These are phyloP conservation scores for Platycnemis pennipes DNA, from an alignment of 2,888 invertebrate species.

Conservation along the genomic window DNA sequence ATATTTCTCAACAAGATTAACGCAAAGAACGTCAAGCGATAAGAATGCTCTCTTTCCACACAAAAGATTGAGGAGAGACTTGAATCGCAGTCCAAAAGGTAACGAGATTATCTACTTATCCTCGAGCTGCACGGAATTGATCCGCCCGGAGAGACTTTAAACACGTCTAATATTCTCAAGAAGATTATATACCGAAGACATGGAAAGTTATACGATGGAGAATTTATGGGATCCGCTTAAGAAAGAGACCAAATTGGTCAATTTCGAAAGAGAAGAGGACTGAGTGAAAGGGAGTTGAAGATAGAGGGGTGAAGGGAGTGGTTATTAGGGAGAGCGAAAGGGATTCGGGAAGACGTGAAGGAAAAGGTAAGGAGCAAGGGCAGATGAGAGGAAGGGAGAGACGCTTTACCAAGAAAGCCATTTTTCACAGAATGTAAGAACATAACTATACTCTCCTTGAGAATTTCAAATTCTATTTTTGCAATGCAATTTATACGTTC, in stretches of 20 bases:
- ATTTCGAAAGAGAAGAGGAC: not conserved
- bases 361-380: too few relatives aligned
- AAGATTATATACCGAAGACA: conserved; percentile 10
- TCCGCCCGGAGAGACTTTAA: not conserved
- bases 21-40: not conserved
- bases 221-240: conserved; percentile 23
- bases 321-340: too few relatives aligned
- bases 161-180: not conserved
- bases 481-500: too few relatives aligned
- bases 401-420: too few relatives aligned
- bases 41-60: not conserved
- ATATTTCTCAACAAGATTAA: not conserved
- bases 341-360: too few relatives aligned
- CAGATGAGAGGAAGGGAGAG: too few relatives aligned
- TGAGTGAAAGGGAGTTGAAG: not conserved
- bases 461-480: too few relatives aligned
- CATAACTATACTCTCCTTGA: too few relatives aligned
- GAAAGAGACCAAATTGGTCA: not conserved
- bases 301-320: too few relatives aligned
- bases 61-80: not conserved
- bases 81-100: not conserved
- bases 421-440: too few relatives aligned
- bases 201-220: not conserved
- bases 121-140: not conserved
- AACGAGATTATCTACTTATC: conserved; percentile 8